These are phyloP conservation scores for Lindbergichthys nudifrons DNA, from an alignment of 2,797 vertebrate genomes.

Conservation along the genomic window DNA sequence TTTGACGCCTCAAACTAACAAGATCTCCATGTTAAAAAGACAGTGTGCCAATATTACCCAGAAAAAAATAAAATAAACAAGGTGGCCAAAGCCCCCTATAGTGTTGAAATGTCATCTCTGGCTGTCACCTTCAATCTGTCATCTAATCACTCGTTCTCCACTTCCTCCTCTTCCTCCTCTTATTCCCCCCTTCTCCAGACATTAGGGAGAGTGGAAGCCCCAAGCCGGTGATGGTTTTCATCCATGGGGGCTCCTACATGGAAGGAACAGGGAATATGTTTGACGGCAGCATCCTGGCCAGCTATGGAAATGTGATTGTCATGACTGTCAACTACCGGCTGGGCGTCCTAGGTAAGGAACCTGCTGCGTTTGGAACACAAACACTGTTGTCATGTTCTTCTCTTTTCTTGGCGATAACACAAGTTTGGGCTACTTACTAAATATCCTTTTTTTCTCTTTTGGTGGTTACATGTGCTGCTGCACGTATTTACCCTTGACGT, in stretches of 20 bases:
- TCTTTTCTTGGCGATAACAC: neutral
- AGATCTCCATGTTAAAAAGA: constrained; percentile 57
- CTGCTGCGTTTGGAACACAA: constrained; percentile 7
- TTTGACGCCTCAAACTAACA: constrained; percentile 71
- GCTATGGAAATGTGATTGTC: constrained; percentile 99
- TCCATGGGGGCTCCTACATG: constrained; percentile 99
- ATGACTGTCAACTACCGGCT: constrained; percentile 99
- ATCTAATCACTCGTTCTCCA: constrained; percentile 73
- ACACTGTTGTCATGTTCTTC: neutral
- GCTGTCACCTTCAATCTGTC: constrained; percentile 75
- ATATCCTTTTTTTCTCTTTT: neutral
- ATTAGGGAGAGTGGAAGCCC: constrained; percentile 99
- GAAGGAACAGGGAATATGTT: constrained; percentile 99
- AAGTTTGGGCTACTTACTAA: neutral
- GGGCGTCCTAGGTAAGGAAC: constrained; percentile 95
- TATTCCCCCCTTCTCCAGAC: constrained; percentile 88
- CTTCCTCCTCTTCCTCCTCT: constrained; percentile 50
- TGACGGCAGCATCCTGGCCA: constrained; percentile 99
- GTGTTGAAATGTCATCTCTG: constrained; percentile 71
- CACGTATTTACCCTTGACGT: neutral
- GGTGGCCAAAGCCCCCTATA: constrained; percentile 54
- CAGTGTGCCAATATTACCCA: constrained; percentile 61
- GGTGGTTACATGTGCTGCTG: constrained; percentile 1
- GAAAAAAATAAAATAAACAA: constrained; percentile 41
- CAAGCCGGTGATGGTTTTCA: constrained; percentile 99